Percentiles rank a stretch among this genome's conserved stretches.
Conservation (phyloP, 2,113 vertebrate species). For the Callionymus lyra region DNA sequence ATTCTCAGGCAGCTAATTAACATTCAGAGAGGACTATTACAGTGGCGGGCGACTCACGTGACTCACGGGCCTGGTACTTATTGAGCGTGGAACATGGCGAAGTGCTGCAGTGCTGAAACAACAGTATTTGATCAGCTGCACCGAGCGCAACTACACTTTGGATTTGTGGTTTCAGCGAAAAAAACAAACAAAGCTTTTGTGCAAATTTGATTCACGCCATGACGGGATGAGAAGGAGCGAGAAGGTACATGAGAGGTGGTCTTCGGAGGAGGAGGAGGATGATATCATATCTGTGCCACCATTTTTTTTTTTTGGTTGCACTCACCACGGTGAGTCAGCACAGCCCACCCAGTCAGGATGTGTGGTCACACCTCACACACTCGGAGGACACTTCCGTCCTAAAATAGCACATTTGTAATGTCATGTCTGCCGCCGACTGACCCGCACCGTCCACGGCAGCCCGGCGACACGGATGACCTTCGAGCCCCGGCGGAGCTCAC, state of each 20-base stretch:
- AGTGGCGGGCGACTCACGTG: too few relatives aligned
- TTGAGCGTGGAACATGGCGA: neutral
- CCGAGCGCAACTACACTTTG: constrained; percentile 32
- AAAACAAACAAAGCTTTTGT: constrained; percentile 47
- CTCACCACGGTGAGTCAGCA: constrained; percentile 52
- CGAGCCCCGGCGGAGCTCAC: constrained; percentile 31
- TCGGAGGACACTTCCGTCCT: constrained; percentile 48
- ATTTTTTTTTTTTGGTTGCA: too few relatives aligned
- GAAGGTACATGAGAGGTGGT: neutral
- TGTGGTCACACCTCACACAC: constrained; percentile 57
- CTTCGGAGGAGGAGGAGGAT: constrained; percentile 1
- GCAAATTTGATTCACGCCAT: constrained; percentile 36
- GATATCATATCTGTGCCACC: constrained; percentile 45
- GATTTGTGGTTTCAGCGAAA: constrained; percentile 42
- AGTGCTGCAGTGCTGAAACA: constrained; percentile 5
- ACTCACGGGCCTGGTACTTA: too few relatives aligned
- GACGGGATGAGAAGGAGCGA: constrained; percentile 28
- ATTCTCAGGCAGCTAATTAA: constrained; percentile 69
- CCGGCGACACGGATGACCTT: constrained; percentile 59
- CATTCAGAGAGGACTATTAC: constrained; percentile 56
- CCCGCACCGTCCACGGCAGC: constrained; percentile 45
- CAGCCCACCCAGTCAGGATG: constrained; percentile 31
- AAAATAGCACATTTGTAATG: constrained; percentile 58
- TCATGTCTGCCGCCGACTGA: constrained; percentile 41
- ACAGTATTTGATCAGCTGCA: constrained; percentile 41